Evolutionary conservation across 2,113 vertebrate genomes (phyloP), one percentile per base, ranked within the genome.

Genomic region (Isichthys henryi): DNA sequence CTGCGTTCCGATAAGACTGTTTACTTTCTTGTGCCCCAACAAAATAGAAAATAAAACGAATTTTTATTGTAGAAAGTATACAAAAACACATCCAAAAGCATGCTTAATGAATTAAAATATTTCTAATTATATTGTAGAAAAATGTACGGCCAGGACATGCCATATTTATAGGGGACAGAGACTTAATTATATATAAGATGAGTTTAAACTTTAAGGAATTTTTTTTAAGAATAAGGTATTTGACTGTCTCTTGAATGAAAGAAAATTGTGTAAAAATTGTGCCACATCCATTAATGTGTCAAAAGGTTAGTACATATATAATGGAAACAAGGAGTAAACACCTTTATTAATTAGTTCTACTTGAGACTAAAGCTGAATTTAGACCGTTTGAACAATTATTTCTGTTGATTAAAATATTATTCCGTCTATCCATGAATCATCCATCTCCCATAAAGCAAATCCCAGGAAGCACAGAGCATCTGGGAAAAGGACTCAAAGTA

Each of bases 321-420:
- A 70, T 70, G n/a, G 8, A 70, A 70, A 70, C n/a, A 70, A 70
- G n/a, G 62, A 70, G n/a, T 70, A 70, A 66, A 66, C n/a, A 70
- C n/a, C 9, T 31, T 70, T 52, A 91, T 91, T 88, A 88, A 89
- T 84, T 56, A 27, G 62, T 58, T 56, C 52, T 46, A 56, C 27
- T 8, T 70, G 46, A 27, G 39, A 82, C 43, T 62, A 35, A 49
- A 45, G 48, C 46, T 82, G 5, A 87, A 88, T 87, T 39, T 27
- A 87, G 45, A 80, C 35, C n/a, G 17, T 48, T 84, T 84, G 19
- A 84, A 84, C 23, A 10, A 84, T 48, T 84, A 46, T 84, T 84
- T 84, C 15, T 43, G 23, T 48, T 48, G 39, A n/a, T 46, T 48
- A 48, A 45, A 46, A n/a, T 23, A 21, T 39, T 48, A 46, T 84